phyloP scores from a whole-genome alignment of 2,113 vertebrate species.

The Cheirogaleus medius region DNA sequence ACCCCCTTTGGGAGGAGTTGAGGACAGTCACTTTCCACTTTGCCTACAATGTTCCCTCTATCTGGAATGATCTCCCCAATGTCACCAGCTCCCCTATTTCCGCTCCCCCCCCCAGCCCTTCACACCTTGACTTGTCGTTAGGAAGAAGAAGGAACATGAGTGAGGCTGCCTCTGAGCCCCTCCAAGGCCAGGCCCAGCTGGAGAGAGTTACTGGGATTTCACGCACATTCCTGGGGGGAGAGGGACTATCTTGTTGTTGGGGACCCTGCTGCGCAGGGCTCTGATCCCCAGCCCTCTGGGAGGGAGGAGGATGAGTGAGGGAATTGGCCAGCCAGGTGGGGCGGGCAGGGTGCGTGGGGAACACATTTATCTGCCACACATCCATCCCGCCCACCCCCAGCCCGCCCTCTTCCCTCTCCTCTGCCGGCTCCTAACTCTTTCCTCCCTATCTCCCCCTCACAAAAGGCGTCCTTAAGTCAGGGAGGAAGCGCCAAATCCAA shows the following conservation, averaged over 20 bases:
- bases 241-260: background rate
- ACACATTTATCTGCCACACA: background rate
- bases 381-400: background rate
- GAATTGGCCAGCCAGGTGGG: background rate
- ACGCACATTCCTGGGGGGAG: constrained; percentile 68
- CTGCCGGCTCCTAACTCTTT: background rate
- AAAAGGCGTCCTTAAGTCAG: background rate
- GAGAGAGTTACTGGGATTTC: constrained; percentile 75
- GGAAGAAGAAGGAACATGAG: background rate
- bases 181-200: constrained; percentile 58
- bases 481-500: background rate
- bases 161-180: background rate
- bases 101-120: background rate
- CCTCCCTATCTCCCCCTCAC: background rate
- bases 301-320: background rate
- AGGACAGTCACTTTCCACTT: background rate
- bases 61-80: background rate
- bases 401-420: background rate
- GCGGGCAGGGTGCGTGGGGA: background rate
- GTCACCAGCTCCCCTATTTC: background rate
- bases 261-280: background rate
- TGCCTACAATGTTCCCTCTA: background rate
- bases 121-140: constrained; percentile 56
- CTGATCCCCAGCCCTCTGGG: background rate
- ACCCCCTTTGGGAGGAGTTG: background rate